phyloP scores from a whole-genome alignment of 37 sponge, comb jelly and placozoan species.

The Spongilla lacustris region DNA sequence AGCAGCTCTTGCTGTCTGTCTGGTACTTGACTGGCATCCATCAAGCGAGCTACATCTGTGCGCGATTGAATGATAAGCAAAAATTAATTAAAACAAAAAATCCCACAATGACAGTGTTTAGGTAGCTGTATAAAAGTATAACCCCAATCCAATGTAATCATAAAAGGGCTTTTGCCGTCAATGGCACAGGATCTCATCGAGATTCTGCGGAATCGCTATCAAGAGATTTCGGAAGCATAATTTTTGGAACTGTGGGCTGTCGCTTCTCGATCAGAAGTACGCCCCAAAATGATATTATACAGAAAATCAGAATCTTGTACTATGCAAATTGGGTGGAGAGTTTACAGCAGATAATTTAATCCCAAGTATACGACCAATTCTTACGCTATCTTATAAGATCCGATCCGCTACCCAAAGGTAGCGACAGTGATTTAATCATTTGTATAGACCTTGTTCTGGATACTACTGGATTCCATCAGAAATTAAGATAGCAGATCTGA shows the following conservation, averaged over 20 bases:
- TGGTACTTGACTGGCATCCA: slow-evolving; percentile 1
- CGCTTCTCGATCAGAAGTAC: slow-evolving; percentile 71
- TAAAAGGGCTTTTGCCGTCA: slow-evolving; percentile 96
- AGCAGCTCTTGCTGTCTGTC: slow-evolving; percentile 82
- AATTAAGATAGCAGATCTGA: no score
- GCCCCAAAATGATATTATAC: slow-evolving; percentile 54
- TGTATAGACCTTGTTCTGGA: no score
- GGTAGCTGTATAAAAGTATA: slow-evolving; percentile 1
- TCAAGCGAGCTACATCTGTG: neutral
- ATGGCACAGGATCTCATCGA: slow-evolving; percentile 66
- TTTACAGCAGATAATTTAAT: no score
- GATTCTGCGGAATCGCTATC: slow-evolving; percentile 94
- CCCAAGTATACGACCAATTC: no score
- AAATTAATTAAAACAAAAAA: slow-evolving; percentile 5
- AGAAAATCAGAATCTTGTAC: neutral
- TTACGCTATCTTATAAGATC: no score
- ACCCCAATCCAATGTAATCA: neutral
- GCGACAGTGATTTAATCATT: no score
- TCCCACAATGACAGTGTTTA: slow-evolving; percentile 9
- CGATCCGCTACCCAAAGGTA: no score
- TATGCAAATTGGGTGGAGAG: no score
- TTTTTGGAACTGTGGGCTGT: slow-evolving; percentile 90
- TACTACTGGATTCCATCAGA: no score
- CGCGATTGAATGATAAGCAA: neutral
- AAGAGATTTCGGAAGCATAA: slow-evolving; percentile 99